These are phyloP conservation scores for Pavo muticus DNA, from an alignment of 2,113 vertebrate species.

Conservation along the genomic window DNA sequence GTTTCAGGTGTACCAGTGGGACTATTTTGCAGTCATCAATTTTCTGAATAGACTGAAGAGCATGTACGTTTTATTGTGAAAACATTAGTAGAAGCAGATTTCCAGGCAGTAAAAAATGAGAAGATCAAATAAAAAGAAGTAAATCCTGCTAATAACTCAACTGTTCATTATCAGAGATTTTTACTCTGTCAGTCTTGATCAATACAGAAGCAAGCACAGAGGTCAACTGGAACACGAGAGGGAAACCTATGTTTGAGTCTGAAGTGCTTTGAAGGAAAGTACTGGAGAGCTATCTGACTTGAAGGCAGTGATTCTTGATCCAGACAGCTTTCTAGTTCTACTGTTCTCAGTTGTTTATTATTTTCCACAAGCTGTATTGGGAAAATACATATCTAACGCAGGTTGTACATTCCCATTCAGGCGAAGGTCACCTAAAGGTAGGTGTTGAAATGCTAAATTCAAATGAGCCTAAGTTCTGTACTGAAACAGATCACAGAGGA, in stretches of 20 bases:
- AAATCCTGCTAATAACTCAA: background rate
- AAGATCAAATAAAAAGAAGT: background rate
- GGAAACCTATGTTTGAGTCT: background rate
- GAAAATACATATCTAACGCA: background rate
- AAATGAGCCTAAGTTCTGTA: accelerated
- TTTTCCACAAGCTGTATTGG: background rate
- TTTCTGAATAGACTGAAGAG: background rate
- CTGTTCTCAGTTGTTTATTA: background rate
- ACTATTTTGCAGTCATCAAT: background rate
- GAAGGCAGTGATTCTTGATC: background rate
- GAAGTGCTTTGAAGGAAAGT: background rate
- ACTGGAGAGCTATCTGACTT: background rate
- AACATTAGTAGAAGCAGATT: background rate
- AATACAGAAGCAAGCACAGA: background rate
- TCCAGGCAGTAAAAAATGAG: background rate
- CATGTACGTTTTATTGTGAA: background rate
- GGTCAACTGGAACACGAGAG: background rate
- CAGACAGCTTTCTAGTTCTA: background rate
- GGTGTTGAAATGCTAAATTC: background rate
- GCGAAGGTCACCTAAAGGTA: background rate
- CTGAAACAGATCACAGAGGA: background rate
- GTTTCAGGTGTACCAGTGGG: background rate
- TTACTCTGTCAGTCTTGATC: background rate
- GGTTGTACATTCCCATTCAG: background rate
- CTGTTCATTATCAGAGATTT: background rate